Percentiles rank a stretch among this genome's conserved stretches.
Conservation (phyloP, 2,888 invertebrate genomes). For the Sphecodes monilicornis region DNA sequence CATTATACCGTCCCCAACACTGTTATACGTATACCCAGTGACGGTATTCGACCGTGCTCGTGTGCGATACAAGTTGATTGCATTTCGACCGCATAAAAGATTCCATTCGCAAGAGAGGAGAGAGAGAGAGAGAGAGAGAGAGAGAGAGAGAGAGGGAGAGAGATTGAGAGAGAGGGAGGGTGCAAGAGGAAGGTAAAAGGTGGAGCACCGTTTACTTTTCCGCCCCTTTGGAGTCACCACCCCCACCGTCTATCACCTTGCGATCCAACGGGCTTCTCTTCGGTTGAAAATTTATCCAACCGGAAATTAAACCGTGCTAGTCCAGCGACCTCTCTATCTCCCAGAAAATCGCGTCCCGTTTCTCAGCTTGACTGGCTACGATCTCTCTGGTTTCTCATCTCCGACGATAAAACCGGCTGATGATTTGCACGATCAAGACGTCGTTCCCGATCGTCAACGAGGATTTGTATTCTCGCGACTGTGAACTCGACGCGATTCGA, state of each 20-base stretch:
- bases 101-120: conserved; percentile 43
- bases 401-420: conserved; percentile 7
- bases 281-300: conserved; percentile 67
- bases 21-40: conserved; percentile 17
- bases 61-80: conserved; percentile 59
- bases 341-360: conserved; percentile 54
- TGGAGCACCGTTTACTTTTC: conserved; percentile 47
- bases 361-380: conserved; percentile 36
- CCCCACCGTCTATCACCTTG: not conserved
- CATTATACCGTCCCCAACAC: conserved; percentile 26
- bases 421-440: not conserved
- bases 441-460: not conserved
- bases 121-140: conserved; percentile 6
- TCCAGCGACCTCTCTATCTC: conserved; percentile 52
- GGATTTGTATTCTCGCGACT: not conserved
- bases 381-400: not conserved
- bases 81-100: conserved; percentile 64
- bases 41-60: conserved; percentile 33
- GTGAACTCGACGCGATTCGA: not conserved
- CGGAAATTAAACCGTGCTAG: conserved; percentile 77
- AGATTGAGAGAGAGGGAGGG: not conserved
- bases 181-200: not conserved
- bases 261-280: conserved; percentile 17
- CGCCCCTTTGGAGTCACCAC: conserved; percentile 19
- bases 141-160: not conserved